These are phyloP conservation scores for Potorous gilbertii DNA, from an alignment of 2,797 vertebrate species.

Conservation along the genomic window DNA sequence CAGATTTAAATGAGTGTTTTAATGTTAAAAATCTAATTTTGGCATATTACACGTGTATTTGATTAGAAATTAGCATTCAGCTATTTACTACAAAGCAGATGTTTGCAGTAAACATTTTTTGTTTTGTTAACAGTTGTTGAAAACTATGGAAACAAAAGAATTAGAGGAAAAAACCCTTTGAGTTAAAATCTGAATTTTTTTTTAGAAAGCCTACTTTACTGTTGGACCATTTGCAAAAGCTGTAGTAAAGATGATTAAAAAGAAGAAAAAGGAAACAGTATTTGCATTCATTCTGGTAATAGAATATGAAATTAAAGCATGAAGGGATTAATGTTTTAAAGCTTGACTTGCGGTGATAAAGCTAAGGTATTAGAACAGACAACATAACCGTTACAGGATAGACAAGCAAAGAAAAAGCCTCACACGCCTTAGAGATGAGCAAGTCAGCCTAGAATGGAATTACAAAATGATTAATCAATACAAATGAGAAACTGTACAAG, in stretches of 20 bases:
- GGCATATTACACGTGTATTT: background rate
- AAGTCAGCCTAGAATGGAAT: conserved; percentile 90
- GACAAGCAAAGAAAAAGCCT: conserved; percentile 84
- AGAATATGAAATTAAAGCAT: conserved; percentile 90
- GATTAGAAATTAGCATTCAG: background rate
- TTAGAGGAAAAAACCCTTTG: conserved; percentile 68
- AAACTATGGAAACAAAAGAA: conserved; percentile 72
- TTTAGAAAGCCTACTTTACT: conserved; percentile 80
- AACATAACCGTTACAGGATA: conserved; percentile 85
- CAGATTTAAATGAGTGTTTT: background rate
- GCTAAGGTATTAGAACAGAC: conserved; percentile 87
- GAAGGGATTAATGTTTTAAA: conserved; percentile 89
- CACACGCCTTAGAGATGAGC: conserved; percentile 91
- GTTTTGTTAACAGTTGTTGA: conserved; percentile 72
- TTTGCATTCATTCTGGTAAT: conserved; percentile 88
- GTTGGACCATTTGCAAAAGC: conserved; percentile 81
- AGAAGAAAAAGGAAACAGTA: conserved; percentile 82
- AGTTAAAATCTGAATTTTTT: conserved; percentile 78
- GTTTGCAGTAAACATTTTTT: conserved; percentile 69
- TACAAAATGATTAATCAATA: conserved; percentile 95
- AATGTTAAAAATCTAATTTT: background rate
- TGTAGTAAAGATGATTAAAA: conserved; percentile 85
- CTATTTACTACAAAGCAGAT: conserved; percentile 63
- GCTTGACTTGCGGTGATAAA: conserved; percentile 88
- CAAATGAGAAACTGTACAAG: conserved; percentile 90